phyloP scores from a whole-genome alignment of 2,797 vertebrate species.

The Artibeus lituratus region DNA sequence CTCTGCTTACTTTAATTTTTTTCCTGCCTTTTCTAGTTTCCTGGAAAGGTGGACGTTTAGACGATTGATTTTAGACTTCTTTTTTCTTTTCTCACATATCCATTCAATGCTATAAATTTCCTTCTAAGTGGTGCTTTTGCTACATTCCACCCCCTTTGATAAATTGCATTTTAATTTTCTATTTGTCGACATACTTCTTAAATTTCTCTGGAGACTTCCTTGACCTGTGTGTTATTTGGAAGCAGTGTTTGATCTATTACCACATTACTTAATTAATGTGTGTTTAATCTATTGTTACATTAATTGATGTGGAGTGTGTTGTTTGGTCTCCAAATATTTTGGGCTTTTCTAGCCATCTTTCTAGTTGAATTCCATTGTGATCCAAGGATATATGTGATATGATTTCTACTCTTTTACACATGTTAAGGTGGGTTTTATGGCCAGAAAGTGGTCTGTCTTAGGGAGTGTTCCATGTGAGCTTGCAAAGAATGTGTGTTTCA shows the following conservation, averaged over 20 bases:
- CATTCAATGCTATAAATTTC: background rate
- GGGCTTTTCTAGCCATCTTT: background rate
- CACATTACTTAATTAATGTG: background rate
- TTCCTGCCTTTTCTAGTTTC: background rate
- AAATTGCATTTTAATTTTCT: background rate
- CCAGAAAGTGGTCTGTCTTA: background rate
- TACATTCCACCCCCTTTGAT: background rate
- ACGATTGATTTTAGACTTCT: background rate
- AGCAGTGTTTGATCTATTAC: background rate
- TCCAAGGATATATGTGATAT: too few relatives aligned
- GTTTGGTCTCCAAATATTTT: background rate
- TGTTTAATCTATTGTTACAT: background rate
- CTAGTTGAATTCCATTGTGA: background rate
- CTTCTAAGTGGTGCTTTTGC: background rate
- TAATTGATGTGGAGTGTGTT: background rate
- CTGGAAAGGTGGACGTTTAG: background rate
- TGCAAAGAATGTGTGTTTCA: background rate
- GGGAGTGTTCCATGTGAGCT: too few relatives aligned
- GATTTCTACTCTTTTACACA: background rate
- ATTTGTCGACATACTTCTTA: background rate
- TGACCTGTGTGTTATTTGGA: background rate
- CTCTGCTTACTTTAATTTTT: background rate
- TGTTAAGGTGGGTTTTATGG: background rate
- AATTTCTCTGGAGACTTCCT: background rate
- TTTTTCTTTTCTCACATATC: background rate